These are phyloP conservation scores for Macquaria australasica DNA, from an alignment of 2,113 vertebrate genomes.

Conservation along the genomic window DNA sequence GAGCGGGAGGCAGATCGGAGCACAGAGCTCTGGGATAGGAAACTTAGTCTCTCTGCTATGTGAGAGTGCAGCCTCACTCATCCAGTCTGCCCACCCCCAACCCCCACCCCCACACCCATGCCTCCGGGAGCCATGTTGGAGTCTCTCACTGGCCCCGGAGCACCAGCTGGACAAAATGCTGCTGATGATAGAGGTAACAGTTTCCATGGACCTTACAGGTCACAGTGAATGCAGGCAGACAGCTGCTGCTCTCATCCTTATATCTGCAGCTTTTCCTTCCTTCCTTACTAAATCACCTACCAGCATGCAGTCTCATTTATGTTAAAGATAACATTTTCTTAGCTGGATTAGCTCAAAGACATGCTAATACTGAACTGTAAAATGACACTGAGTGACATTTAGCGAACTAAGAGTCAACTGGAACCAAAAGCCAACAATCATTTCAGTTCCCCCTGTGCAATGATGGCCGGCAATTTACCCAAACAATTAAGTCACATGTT, in stretches of 20 bases:
- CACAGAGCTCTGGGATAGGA: constrained; percentile 7
- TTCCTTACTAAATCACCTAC: neutral
- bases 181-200: constrained; percentile 34
- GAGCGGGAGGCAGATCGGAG: constrained; percentile 30
- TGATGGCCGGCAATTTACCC: neutral
- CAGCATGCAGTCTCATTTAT: neutral
- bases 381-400: constrained; percentile 17
- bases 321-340: neutral
- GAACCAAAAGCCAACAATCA: neutral
- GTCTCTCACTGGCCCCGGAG: constrained; percentile 27
- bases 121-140: constrained; percentile 38
- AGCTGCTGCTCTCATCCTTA: constrained; percentile 17
- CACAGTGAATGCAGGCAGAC: neutral
- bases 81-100: neutral
- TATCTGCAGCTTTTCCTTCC: neutral
- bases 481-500: neutral
- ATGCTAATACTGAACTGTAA: neutral
- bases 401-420: neutral
- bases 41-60: constrained; percentile 14
- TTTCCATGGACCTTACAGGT: constrained; percentile 22
- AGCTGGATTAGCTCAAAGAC: neutral
- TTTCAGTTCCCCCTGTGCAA: neutral
- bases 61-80: constrained; percentile 28
- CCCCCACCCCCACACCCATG: neutral
- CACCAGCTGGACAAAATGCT: constrained; percentile 58